These are phyloP conservation scores for Mastigias papua DNA, from an alignment of 30 jellyfish, hydroid and myxozoan species.

Conservation along the genomic window DNA sequence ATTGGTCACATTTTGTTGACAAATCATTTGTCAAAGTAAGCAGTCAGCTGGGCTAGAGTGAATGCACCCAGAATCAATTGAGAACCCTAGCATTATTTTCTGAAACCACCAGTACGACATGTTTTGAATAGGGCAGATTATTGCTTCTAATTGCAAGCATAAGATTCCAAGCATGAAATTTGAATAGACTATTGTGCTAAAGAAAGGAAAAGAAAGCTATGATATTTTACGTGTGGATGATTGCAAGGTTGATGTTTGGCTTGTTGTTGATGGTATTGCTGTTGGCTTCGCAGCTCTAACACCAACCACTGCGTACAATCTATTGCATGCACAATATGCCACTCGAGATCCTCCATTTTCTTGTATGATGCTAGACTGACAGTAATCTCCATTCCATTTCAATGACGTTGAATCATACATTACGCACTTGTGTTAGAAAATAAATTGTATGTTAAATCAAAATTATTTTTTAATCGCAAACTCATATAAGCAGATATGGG, in stretches of 20 bases:
- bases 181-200: not conserved
- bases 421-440: conserved; percentile 40
- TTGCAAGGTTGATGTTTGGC: not conserved
- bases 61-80: too few species aligned
- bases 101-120: too few species aligned
- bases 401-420: conserved; percentile 43
- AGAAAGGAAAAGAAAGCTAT: not conserved
- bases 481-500: too few species aligned
- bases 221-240: conserved; percentile 1
- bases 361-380: not conserved
- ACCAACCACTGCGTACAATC: conserved; percentile 51
- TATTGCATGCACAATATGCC: conserved; percentile 24
- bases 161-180: too few species aligned
- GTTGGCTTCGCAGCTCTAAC: not conserved
- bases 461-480: too few species aligned
- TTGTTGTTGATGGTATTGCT: not conserved
- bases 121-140: too few species aligned
- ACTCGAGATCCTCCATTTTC: not conserved
- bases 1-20: too few species aligned
- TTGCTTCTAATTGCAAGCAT: too few species aligned
- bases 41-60: too few species aligned
- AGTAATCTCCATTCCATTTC: conserved; percentile 18
- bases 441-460: not conserved
- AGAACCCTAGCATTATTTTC: too few species aligned
- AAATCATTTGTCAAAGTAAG: too few species aligned